Evolutionary conservation across 2,888 invertebrate species (phyloP), one percentile per base, ranked within the genome.

Genomic region (Tribolium freemani): DNA sequence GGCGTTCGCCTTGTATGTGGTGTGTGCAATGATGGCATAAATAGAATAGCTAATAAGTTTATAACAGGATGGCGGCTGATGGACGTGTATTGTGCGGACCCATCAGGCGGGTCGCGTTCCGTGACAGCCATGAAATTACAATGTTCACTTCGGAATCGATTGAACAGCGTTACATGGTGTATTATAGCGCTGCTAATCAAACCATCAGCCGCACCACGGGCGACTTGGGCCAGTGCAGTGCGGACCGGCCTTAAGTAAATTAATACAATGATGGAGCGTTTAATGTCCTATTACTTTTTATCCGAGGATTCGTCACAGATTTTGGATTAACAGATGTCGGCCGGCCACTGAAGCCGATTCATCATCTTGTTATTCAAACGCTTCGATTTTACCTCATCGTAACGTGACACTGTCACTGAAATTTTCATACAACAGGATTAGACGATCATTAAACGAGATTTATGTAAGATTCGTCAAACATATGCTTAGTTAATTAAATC

Each of bases 71-170:
- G 77, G 78, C 78, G 74, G 78, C 74, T 84, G 84, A 84, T 82
- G 82, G 84, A 84, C 84, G 78, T 78, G 81, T 79, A 84, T 84
- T 85, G 85, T 85, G 81, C 81, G 77, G 78, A 80, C 81, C 83
- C 82, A 83, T 83, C 83, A 83, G 80, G 80, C 80, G 79, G 84
- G 83, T 84, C 84, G 81, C 82, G 80, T 83, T 81, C 81, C 83
- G 82, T 85, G 86, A 86, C 86, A 86, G 85, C 85, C 86, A 84
- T 86, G 84, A 86, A 86, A 86, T 86, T 86, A 86, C 85, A 86
- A 86, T 86, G 85, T 86, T 85, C 86, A 83, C 81, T 84, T 83
- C 81, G 82, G 84, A 86, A 86, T 86, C 86, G 86, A 86, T 86
- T 86, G 85, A 83, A 78, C 83, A 84, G 82, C 84, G 83, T 84